Conservation (phyloP, 2,888 invertebrate species). For the Noctua fimbriata region DNA sequence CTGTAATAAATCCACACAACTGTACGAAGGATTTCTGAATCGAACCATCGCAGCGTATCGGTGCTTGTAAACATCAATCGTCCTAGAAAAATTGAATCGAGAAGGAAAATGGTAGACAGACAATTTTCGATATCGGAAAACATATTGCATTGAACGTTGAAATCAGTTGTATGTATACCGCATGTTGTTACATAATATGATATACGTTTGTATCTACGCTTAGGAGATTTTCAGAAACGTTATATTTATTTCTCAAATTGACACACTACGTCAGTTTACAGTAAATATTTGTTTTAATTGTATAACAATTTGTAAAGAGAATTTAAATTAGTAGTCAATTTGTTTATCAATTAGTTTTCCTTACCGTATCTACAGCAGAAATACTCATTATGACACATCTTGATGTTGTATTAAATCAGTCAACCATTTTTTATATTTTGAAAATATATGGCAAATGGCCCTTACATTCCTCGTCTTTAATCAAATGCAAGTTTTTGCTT, state of each 20-base stretch:
- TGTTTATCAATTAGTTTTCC: not conserved
- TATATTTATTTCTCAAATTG: not conserved
- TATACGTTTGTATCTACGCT: not conserved
- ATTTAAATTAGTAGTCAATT: not conserved
- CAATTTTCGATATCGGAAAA: constrained; percentile 40
- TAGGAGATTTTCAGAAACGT: not conserved
- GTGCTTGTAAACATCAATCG: constrained; percentile 36
- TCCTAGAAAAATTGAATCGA: constrained; percentile 39
- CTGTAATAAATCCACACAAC: not conserved
- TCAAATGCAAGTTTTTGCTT: not conserved
- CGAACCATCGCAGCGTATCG: not conserved
- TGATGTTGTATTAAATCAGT: not conserved
- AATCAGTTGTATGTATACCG: constrained; percentile 16
- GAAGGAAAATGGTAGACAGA: constrained; percentile 36
- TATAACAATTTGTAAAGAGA: not conserved
- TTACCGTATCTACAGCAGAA: not conserved
- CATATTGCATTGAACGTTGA: constrained; percentile 43
- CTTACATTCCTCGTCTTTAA: not conserved
- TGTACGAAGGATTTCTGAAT: constrained; percentile 1
- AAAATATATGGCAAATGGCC: not conserved
- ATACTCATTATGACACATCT: not conserved
- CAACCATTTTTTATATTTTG: too few species aligned
- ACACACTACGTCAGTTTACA: not conserved
- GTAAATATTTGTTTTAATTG: not conserved
- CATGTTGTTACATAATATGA: not conserved